A percentile compares a stretch with the other conserved stretches of the same genome.
phyloP scores from a whole-genome alignment of 2,113 vertebrate species.

The Plotosus lineatus region DNA sequence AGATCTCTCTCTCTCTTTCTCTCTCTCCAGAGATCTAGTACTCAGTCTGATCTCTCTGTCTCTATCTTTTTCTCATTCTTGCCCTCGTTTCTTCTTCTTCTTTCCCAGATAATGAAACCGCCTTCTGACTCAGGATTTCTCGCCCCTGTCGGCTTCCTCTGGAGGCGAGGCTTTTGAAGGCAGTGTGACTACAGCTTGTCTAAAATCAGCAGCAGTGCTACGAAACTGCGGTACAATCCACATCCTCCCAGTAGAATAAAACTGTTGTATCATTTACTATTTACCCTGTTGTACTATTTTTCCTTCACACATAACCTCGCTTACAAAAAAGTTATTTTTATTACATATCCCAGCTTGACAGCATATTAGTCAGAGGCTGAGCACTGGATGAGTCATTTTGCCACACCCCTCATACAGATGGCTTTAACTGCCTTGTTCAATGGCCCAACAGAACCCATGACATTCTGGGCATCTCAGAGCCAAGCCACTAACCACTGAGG shows the following conservation, averaged over 20 bases:
- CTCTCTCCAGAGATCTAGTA: not conserved
- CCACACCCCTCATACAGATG: not conserved
- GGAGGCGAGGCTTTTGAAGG: not conserved
- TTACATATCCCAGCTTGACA: not conserved
- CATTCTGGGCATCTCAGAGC: not conserved
- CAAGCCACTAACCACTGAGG: no score
- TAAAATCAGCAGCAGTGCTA: not conserved
- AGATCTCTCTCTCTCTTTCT: not conserved
- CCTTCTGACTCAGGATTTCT: conserved; percentile 26
- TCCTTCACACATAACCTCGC: not conserved
- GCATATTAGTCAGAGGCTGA: not conserved
- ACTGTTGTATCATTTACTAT: not conserved
- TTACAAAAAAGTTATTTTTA: not conserved
- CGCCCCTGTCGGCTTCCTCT: not conserved
- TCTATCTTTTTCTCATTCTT: not conserved
- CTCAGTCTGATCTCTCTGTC: conserved; percentile 9
- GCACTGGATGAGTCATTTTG: not conserved
- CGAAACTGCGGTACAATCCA: not conserved
- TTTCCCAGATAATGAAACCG: not conserved
- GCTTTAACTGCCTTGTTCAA: no score
- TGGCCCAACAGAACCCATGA: not conserved
- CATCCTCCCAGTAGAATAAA: no score
- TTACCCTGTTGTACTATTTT: not conserved
- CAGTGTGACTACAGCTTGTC: not conserved
- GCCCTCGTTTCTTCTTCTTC: not conserved